Percentiles rank a stretch among this genome's conserved stretches.
These are phyloP conservation scores for Schizopygopsis pylzovi DNA, from an alignment of 2,797 vertebrate species.

Conservation along the genomic window DNA sequence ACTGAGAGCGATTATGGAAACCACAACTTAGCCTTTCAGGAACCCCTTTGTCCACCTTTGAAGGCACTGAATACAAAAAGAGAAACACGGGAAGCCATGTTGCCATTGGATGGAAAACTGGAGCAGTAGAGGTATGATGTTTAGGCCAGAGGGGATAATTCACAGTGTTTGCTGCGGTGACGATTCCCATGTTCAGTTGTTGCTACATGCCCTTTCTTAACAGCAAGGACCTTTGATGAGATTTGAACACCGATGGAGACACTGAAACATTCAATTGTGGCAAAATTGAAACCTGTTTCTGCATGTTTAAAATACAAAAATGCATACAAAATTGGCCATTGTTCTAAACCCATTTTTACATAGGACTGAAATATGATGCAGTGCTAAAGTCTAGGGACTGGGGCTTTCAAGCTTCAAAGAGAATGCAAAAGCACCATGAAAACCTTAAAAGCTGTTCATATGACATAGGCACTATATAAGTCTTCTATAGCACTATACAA, in stretches of 20 bases:
- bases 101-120: slow-evolving; percentile 29
- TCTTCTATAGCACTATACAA: background rate
- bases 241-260: background rate
- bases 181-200: slow-evolving; percentile 35
- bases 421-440: background rate
- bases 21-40: slow-evolving; percentile 47
- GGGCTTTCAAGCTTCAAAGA: background rate
- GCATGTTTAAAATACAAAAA: background rate
- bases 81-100: slow-evolving; percentile 11
- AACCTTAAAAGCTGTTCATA: background rate
- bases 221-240: slow-evolving; percentile 5
- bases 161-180: slow-evolving; percentile 14
- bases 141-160: background rate
- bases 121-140: slow-evolving; percentile 8
- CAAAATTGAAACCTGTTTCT: background rate
- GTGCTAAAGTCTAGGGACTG: background rate
- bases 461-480: background rate
- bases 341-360: background rate
- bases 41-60: slow-evolving; percentile 23
- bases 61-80: slow-evolving; percentile 22
- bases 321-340: background rate
- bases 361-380: background rate
- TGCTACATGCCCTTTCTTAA: slow-evolving; percentile 35
- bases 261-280: background rate
- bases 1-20: slow-evolving; percentile 60